Evolutionary conservation across 1,140 invertebrate species (phyloP).

Genomic region (Lysiphlebus fabarum): DNA sequence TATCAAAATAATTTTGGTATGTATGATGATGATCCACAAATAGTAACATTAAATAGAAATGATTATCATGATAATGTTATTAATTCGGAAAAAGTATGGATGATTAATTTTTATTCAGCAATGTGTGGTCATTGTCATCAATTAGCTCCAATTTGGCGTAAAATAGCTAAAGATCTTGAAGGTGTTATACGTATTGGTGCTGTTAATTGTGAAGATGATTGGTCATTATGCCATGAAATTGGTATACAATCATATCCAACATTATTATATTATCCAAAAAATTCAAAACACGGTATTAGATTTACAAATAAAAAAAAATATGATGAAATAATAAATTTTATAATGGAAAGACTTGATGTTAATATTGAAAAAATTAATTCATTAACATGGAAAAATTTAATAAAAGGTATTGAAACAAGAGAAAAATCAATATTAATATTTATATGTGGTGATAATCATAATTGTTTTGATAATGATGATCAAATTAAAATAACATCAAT

Average conservation of each 20-base stretch:
- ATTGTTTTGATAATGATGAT: slow-evolving; percentile 58
- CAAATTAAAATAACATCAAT: slow-evolving; percentile 62
- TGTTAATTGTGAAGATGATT: slow-evolving; percentile 79
- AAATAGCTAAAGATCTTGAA: slow-evolving; percentile 69
- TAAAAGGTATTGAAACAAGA: slow-evolving; percentile 24
- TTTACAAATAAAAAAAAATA: slow-evolving; percentile 49
- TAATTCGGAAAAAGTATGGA: slow-evolving; percentile 69
- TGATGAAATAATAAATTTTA: slow-evolving; percentile 51
- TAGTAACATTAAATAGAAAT: slow-evolving; percentile 69
- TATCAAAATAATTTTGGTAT: slow-evolving; percentile 84
- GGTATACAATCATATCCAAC: slow-evolving; percentile 70
- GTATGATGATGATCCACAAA: slow-evolving; percentile 82
- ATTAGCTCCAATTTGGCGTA: slow-evolving; percentile 75
- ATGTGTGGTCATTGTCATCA: slow-evolving; percentile 81
- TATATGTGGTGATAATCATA: slow-evolving; percentile 49
- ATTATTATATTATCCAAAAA: slow-evolving; percentile 59
- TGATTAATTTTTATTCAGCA: slow-evolving; percentile 84
- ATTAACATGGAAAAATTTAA: slow-evolving; percentile 37
- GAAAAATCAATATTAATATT: slow-evolving; percentile 52
- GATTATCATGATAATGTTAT: slow-evolving; percentile 70
- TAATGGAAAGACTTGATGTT: slow-evolving; percentile 48
- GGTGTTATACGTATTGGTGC: slow-evolving; percentile 73
- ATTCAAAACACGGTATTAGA: slow-evolving; percentile 39
- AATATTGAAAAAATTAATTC: slow-evolving; percentile 36
- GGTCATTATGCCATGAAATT: slow-evolving; percentile 65